These are phyloP conservation scores for Apogon hyalosoma DNA, from an alignment of 2,797 vertebrate species.

Conservation along the genomic window DNA sequence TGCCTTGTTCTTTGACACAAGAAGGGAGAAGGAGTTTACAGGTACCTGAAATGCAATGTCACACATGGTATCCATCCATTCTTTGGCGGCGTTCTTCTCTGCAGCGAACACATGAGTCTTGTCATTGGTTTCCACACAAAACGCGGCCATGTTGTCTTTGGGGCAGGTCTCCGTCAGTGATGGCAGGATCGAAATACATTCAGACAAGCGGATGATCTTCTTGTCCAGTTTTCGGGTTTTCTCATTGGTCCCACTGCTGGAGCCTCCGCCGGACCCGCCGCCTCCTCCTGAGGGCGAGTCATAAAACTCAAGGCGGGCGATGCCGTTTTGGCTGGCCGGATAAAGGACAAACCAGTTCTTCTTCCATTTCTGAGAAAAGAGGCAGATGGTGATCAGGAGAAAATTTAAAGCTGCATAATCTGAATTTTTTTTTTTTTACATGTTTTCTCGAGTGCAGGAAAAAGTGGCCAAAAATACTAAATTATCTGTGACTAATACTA, in stretches of 20 bases:
- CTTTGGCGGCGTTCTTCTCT: constrained; percentile 81
- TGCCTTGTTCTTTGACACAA: not conserved
- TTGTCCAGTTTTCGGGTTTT: constrained; percentile 90
- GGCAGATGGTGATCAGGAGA: not conserved
- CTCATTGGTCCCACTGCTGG: constrained; percentile 77
- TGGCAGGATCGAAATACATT: constrained; percentile 92
- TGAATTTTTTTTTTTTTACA: not conserved
- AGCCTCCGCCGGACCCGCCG: constrained; percentile 59
- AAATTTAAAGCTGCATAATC: not conserved
- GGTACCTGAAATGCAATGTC: constrained; percentile 93
- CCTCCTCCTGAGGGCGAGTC: constrained; percentile 81
- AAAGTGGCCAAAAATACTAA: too few species aligned
- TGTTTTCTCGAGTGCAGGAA: not conserved
- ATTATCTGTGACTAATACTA: too few species aligned
- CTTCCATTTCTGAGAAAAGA: constrained; percentile 90
- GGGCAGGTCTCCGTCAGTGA: constrained; percentile 87
- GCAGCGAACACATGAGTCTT: constrained; percentile 92
- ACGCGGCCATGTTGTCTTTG: constrained; percentile 89
- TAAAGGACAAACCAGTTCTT: constrained; percentile 95
- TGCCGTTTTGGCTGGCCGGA: constrained; percentile 93
- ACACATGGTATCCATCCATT: constrained; percentile 94
- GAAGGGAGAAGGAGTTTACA: not conserved
- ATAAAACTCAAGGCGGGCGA: constrained; percentile 94
- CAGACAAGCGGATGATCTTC: constrained; percentile 92
- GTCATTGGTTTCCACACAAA: constrained; percentile 92